These are phyloP conservation scores for Brachionus koreanus DNA, from an alignment of 1,140 invertebrate species.

Conservation along the genomic window DNA sequence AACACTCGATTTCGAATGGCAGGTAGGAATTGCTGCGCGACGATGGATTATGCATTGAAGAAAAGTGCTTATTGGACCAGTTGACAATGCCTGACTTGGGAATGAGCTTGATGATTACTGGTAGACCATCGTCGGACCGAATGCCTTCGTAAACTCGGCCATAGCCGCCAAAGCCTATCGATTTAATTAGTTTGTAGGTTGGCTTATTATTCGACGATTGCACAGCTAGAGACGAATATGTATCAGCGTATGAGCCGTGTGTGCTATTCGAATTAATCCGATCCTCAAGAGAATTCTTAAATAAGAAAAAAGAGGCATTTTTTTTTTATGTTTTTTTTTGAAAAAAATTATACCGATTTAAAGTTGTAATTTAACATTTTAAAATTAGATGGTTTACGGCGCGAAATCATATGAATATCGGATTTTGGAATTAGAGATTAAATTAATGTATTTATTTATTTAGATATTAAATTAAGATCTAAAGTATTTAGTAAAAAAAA, in stretches of 20 bases:
- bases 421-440: background rate
- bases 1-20: slow-evolving; percentile 43
- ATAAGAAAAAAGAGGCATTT: background rate
- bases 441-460: background rate
- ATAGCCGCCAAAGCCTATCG: slow-evolving; percentile 34
- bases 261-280: slow-evolving; percentile 36
- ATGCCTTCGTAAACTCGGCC: slow-evolving; percentile 30
- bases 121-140: slow-evolving; percentile 6
- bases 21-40: background rate
- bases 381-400: background rate
- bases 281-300: slow-evolving; percentile 30
- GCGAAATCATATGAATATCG: slow-evolving; percentile 27
- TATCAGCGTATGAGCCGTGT: slow-evolving; percentile 33
- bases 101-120: slow-evolving; percentile 38
- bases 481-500: background rate
- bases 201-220: background rate
- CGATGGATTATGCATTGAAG: background rate
- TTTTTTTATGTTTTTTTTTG: background rate
- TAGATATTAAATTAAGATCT: background rate
- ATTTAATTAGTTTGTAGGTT: slow-evolving; percentile 36
- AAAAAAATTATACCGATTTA: slow-evolving; percentile 21
- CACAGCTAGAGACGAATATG: slow-evolving; percentile 14
- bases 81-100: slow-evolving; percentile 41
- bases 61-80: slow-evolving; percentile 42
- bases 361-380: slow-evolving; percentile 27